These are phyloP conservation scores for Nesidiocoris tenuis DNA, from an alignment of 2,888 invertebrate species.

Conservation along the genomic window DNA sequence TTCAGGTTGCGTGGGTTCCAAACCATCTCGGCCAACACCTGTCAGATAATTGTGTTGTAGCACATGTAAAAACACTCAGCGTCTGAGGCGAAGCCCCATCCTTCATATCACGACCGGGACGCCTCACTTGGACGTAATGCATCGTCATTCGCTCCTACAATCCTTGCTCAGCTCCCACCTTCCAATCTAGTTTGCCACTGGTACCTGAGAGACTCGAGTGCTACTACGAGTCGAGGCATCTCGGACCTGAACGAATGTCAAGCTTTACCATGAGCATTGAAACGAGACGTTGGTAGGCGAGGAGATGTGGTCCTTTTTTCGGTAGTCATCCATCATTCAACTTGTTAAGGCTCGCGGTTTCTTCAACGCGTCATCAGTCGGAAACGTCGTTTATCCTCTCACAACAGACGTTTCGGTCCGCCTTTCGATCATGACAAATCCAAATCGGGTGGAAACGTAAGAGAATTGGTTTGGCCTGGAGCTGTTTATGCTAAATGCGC, in stretches of 20 bases:
- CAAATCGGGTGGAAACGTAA: no score
- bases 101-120: background rate
- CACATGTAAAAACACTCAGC: background rate
- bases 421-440: background rate
- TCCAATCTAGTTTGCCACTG: no score
- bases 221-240: background rate
- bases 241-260: background rate
- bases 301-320: constrained; percentile 11
- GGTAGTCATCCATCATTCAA: constrained; percentile 33
- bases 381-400: background rate
- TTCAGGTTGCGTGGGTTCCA: background rate
- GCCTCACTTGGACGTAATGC: background rate
- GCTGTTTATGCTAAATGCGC: background rate
- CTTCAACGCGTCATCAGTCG: background rate
- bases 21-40: background rate
- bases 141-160: background rate
- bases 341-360: constrained; percentile 18
- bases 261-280: background rate
- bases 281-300: background rate
- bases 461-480: background rate
- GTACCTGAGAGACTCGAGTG: background rate
- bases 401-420: no score
- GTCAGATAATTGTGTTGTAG: background rate
- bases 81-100: background rate
- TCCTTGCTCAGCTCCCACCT: background rate